Base-by-base conservation (phyloP, 2,888 invertebrate species). In the Caenorhabditis afra region DNA sequence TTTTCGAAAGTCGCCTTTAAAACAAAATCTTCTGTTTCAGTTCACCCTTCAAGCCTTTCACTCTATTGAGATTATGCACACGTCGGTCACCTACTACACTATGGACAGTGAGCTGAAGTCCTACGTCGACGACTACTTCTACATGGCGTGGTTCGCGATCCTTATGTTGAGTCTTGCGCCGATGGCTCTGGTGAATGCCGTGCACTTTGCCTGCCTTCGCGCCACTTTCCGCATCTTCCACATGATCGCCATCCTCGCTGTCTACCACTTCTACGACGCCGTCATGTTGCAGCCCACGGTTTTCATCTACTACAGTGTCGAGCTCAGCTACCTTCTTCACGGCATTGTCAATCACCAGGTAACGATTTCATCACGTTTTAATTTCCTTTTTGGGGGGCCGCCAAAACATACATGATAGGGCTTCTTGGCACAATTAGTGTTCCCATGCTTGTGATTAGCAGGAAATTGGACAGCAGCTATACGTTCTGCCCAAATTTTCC, bases 11-110 rank as follows among this genome's bases (percentile, higher is more conserved):
- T 12, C n/a, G 1, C 20, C 12, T 22, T n/a, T n/a, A n/a, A 8
- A n/a, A 16, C 14, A 3, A 52, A 22, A 11, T 22, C 22, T 22
- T 3, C 7, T 29, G 16, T 53, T 53, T 18, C 53, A 53, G 53
- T 53, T 37, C 29, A 53, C 35, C 53, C 53, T 53, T 12, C 53
- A 53, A 37, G 14, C 29, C 35, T 23, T 53, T 7, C 35, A 37
- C 35, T n/a, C 53, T 10, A 16, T 53, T 0, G 53, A 53, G 14
- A 53, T 53, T 16, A 2, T 53, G 10, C 3, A 37, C 7, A 18
- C 53, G 3, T 4, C 37, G n/a, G 1, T 37, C 53, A 35, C 12
- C 22, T 53, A 35, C 53, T 53, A 53, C 52, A 23, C 52, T n/a
- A 16, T 18, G 23, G 8, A 29, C 16, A 5, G 1, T 3, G 14